phyloP scores from a whole-genome alignment of 2,888 invertebrate species.

The Trissolcus japonicus region DNA sequence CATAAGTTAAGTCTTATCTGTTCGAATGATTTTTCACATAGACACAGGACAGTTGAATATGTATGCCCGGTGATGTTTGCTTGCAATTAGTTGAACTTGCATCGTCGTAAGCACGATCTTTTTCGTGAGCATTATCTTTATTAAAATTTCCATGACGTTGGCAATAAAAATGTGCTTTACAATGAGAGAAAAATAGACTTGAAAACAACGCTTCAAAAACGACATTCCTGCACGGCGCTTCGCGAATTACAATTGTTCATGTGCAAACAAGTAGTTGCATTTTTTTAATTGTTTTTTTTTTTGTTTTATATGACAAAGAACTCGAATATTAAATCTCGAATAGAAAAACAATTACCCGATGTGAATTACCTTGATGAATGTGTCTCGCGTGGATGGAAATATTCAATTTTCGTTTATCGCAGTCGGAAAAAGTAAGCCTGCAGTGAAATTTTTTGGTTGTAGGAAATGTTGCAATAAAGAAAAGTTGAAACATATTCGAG shows the following conservation, averaged over 20 bases:
- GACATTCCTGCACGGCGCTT: constrained; percentile 3
- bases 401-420: neutral
- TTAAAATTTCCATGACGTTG: constrained; percentile 1
- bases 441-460: constrained; percentile 11
- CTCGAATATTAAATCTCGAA: too few relatives aligned
- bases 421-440: neutral
- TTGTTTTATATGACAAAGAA: neutral
- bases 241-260: constrained; percentile 20
- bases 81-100: neutral
- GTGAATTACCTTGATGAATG: too few relatives aligned
- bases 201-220: constrained; percentile 6
- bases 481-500: constrained; percentile 41
- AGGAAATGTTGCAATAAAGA: constrained; percentile 13
- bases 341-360: too few relatives aligned
- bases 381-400: neutral
- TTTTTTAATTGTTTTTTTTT: constrained; percentile 23
- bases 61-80: neutral
- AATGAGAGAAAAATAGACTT: neutral
- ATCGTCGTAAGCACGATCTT: too few relatives aligned
- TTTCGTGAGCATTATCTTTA: constrained; percentile 1
- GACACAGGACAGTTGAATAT: neutral
- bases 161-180: constrained; percentile 1
- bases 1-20: neutral
- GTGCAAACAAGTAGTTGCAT: constrained; percentile 24
- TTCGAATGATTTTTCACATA: neutral